Conservation (phyloP, 1,140 invertebrate genomes). For the Camponotus pennsylvanicus region DNA sequence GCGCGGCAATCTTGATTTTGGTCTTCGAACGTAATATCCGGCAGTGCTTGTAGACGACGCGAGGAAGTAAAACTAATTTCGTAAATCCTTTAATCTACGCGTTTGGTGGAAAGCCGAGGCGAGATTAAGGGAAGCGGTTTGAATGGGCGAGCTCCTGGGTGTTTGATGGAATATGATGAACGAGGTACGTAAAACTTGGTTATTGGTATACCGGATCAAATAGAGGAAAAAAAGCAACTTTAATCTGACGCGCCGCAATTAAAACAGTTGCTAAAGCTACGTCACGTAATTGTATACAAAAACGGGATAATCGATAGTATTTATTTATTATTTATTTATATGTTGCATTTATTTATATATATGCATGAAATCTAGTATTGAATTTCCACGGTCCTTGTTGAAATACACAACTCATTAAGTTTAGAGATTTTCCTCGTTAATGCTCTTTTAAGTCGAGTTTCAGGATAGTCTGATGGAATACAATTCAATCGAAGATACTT, state of each 20-base stretch:
- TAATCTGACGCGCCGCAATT: conserved; percentile 62
- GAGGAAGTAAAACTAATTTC: conserved; percentile 77
- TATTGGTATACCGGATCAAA: conserved; percentile 74
- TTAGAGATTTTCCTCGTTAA: conserved; percentile 55
- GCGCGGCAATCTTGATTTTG: conserved; percentile 66
- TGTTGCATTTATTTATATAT: neutral
- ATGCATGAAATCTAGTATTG: neutral
- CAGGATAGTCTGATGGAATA: conserved; percentile 29
- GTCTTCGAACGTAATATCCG: conserved; percentile 73
- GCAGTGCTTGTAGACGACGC: conserved; percentile 67
- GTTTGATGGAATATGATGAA: conserved; percentile 83
- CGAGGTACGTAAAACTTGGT: conserved; percentile 76
- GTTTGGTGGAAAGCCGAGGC: conserved; percentile 69
- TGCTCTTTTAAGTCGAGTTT: conserved; percentile 38
- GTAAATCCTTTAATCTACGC: conserved; percentile 78
- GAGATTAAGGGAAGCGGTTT: conserved; percentile 69
- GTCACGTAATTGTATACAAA: conserved; percentile 41
- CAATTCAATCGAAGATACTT: conserved; percentile 11
- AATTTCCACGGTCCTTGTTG: neutral
- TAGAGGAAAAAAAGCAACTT: conserved; percentile 67
- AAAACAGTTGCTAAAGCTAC: conserved; percentile 63
- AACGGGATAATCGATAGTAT: conserved; percentile 30
- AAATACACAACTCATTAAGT: conserved; percentile 39
- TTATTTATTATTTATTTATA: neutral
- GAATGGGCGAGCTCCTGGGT: conserved; percentile 68